phyloP scores from a whole-genome alignment of 1,140 invertebrate species.

The Penaeus indicus region DNA sequence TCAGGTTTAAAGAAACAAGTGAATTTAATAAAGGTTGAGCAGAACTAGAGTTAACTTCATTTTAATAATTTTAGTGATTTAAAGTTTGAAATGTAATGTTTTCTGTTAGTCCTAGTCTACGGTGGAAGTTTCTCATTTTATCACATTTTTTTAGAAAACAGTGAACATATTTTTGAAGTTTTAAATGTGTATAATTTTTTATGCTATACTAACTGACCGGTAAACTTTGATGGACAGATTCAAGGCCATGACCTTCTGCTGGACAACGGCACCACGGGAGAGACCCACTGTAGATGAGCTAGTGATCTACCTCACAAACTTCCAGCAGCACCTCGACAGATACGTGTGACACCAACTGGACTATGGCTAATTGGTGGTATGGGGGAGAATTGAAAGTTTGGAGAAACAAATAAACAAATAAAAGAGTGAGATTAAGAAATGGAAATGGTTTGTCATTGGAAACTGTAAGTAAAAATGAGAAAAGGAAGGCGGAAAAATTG shows the following conservation, averaged over 20 bases:
- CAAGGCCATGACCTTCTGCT: conserved; percentile 90
- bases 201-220: too few species aligned
- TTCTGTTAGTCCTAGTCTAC: too few species aligned
- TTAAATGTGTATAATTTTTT: neutral
- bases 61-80: too few species aligned
- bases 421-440: neutral
- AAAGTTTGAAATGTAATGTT: too few species aligned
- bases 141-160: too few species aligned
- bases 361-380: neutral
- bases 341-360: conserved; percentile 53
- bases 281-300: conserved; percentile 75
- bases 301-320: conserved; percentile 60
- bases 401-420: neutral
- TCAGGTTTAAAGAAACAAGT: too few species aligned
- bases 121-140: too few species aligned
- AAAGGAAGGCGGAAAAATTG: too few species aligned
- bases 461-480: too few species aligned
- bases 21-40: too few species aligned
- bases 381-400: neutral
- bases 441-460: neutral
- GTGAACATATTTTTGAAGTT: neutral
- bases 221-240: conserved; percentile 44
- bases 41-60: too few species aligned
- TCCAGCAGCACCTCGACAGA: conserved; percentile 63
- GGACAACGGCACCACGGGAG: conserved; percentile 83